These are phyloP conservation scores for Patella depressa DNA, from an alignment of 2,888 invertebrate genomes.

Conservation along the genomic window DNA sequence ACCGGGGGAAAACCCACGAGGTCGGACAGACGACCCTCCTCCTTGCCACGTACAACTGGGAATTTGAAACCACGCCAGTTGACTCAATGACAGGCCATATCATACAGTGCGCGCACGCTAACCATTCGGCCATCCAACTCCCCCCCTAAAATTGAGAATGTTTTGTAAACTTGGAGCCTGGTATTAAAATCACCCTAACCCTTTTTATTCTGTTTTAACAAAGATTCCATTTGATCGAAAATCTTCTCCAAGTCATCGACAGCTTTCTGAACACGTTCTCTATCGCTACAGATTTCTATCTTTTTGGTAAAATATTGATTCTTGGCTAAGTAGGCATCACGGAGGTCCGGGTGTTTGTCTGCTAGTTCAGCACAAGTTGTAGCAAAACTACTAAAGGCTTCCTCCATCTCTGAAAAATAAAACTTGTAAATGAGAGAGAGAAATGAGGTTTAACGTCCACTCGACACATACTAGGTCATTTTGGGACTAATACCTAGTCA, in stretches of 20 bases:
- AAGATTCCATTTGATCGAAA: conserved; percentile 47
- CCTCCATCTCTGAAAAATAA: conserved; percentile 17
- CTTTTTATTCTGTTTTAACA: conserved; percentile 41
- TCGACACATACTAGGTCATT: too few species aligned
- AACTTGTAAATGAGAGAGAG: not conserved
- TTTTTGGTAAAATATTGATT: conserved; percentile 20
- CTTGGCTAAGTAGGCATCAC: conserved; percentile 37
- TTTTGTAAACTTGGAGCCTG: too few species aligned
- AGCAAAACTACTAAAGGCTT: conserved; percentile 3
- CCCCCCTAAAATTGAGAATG: too few species aligned
- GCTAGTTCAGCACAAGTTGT: conserved; percentile 26
- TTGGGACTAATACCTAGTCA: too few species aligned
- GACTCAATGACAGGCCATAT: too few species aligned
- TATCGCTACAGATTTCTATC: conserved; percentile 25
- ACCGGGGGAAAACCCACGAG: too few species aligned
- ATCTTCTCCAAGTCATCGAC: conserved; percentile 43
- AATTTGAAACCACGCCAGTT: too few species aligned
- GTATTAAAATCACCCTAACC: conserved; percentile 27
- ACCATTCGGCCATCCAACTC: too few species aligned
- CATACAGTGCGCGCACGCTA: too few species aligned
- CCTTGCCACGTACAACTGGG: too few species aligned
- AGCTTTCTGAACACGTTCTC: conserved; percentile 30
- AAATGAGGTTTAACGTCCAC: not conserved
- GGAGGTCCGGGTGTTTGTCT: conserved; percentile 43
- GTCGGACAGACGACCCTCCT: too few species aligned